Evolutionary conservation across 2,888 invertebrate species (phyloP).

Genomic region (Lasioglossum calceatum): DNA sequence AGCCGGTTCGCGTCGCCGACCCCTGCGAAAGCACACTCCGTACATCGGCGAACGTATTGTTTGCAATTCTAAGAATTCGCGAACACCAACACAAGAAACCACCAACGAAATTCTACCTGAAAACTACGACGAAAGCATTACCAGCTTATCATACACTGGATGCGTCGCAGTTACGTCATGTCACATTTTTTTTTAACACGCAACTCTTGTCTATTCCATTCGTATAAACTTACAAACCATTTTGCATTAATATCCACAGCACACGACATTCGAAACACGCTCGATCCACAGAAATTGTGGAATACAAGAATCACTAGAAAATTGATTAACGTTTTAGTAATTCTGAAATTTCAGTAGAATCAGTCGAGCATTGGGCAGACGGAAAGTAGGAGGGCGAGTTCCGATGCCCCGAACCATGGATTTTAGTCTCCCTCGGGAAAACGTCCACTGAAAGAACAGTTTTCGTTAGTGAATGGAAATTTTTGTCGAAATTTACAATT

Average conservation of each 20-base stretch:
- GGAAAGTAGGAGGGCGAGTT: background rate
- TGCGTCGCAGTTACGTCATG: background rate
- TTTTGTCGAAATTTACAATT: background rate
- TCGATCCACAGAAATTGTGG: background rate
- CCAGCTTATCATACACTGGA: background rate
- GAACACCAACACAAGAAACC: background rate
- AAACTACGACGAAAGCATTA: background rate
- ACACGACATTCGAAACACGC: too few relatives aligned
- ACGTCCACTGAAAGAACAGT: background rate
- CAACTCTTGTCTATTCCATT: background rate
- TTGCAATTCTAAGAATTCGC: background rate
- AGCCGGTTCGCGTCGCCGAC: constrained; percentile 35
- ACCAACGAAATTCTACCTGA: background rate
- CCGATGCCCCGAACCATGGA: background rate
- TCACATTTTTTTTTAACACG: background rate
- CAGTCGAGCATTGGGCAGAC: constrained; percentile 26
- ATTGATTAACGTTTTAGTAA: background rate
- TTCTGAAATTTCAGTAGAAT: constrained; percentile 21
- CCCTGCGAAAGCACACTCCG: background rate
- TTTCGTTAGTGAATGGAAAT: background rate
- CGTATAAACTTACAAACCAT: background rate
- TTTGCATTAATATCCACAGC: background rate
- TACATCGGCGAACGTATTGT: constrained; percentile 35
- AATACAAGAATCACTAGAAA: background rate
- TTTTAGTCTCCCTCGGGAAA: background rate